A percentile compares a stretch with the other conserved stretches of the same genome.
These are phyloP conservation scores for Volucella zonaria DNA, from an alignment of 2,888 invertebrate genomes.

Conservation along the genomic window DNA sequence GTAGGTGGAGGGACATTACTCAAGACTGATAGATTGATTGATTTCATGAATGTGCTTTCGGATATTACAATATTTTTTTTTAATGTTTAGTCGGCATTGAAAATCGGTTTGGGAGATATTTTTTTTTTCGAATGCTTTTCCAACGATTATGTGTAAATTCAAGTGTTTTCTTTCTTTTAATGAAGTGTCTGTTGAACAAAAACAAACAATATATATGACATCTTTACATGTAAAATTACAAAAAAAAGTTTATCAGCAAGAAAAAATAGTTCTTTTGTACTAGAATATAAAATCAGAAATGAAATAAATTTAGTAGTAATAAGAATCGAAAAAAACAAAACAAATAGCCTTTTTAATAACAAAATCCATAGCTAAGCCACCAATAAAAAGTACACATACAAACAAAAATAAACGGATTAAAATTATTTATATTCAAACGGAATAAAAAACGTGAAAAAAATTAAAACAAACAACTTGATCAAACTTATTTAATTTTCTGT, in stretches of 20 bases:
- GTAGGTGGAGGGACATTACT: too few species aligned
- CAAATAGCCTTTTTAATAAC: conserved; percentile 53
- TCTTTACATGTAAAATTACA: conserved; percentile 3
- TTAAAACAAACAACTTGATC: conserved; percentile 8
- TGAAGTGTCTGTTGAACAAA: too few species aligned
- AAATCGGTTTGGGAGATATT: too few species aligned
- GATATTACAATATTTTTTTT: too few species aligned
- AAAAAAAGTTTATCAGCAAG: conserved; percentile 17
- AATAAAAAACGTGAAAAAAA: conserved; percentile 45
- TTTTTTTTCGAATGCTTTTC: too few species aligned
- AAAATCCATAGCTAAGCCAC: conserved; percentile 44
- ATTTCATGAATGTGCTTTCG: neutral
- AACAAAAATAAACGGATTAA: conserved; percentile 35
- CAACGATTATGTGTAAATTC: too few species aligned
- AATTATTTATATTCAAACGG: conserved; percentile 55
- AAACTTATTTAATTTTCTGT: conserved; percentile 31
- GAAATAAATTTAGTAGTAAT: conserved; percentile 42
- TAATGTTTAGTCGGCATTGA: too few species aligned
- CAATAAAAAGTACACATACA: conserved; percentile 35
- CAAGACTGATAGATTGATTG: neutral
- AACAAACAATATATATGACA: too few species aligned
- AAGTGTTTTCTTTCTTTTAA: too few species aligned
- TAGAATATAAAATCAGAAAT: conserved; percentile 33
- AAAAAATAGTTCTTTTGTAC: neutral
- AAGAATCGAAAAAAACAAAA: conserved; percentile 11